Conservation (phyloP, 1,140 invertebrate species). For the Drosophila ogumai region DNA sequence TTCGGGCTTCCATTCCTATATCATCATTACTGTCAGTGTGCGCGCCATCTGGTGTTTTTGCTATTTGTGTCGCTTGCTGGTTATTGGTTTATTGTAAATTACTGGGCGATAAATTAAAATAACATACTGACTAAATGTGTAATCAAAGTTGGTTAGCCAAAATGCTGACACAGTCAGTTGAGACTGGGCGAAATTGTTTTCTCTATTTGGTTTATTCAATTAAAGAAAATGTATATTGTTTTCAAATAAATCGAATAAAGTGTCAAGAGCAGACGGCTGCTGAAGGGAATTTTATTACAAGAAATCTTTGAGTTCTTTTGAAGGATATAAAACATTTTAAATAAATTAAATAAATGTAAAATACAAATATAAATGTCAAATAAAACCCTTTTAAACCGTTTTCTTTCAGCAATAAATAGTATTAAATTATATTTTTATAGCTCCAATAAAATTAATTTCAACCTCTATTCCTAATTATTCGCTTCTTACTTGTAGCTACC, state of each 20-base stretch:
- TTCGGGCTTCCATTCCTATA: slow-evolving; percentile 18
- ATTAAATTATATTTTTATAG: background rate
- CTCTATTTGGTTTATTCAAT: slow-evolving; percentile 7
- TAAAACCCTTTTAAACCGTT: background rate
- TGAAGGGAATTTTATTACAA: background rate
- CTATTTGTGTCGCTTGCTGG: slow-evolving; percentile 29
- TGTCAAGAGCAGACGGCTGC: background rate
- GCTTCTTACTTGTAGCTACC: background rate
- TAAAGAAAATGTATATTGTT: slow-evolving; percentile 3
- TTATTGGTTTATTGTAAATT: slow-evolving; percentile 77
- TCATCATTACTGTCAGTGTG: slow-evolving; percentile 19
- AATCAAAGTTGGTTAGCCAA: slow-evolving; percentile 56
- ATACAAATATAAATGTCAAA: background rate
- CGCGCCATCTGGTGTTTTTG: slow-evolving; percentile 58
- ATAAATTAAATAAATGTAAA: background rate
- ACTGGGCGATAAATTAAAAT: slow-evolving; percentile 75
- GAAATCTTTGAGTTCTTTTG: background rate
- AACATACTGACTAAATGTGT: slow-evolving; percentile 74
- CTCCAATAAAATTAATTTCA: background rate
- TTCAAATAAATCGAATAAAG: slow-evolving; percentile 5
- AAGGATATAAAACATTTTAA: no score
- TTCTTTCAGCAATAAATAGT: background rate
- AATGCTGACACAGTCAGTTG: slow-evolving; percentile 22
- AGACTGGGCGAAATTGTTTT: slow-evolving; percentile 1
- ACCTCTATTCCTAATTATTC: background rate